Conservation (phyloP, 1,140 invertebrate species). For the Papilio aristodemus region DNA sequence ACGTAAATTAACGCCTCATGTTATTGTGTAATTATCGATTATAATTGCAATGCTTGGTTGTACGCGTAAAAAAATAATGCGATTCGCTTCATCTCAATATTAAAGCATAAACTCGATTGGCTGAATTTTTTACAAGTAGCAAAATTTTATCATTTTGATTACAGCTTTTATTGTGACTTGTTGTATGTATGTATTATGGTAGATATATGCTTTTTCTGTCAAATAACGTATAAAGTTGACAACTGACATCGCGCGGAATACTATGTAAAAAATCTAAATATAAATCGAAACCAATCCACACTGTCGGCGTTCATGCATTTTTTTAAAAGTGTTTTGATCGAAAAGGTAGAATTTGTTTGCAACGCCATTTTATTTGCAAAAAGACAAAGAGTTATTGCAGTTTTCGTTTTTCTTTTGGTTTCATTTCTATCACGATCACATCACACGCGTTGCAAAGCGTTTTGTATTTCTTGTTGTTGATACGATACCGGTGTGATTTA, state of each 20-base stretch:
- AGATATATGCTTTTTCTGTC: neutral
- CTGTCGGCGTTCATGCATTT: constrained; percentile 5
- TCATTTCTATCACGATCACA: constrained; percentile 31
- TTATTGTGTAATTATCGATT: no score
- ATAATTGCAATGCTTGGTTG: no score
- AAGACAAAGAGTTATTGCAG: constrained; percentile 20
- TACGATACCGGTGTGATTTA: neutral
- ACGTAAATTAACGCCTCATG: neutral
- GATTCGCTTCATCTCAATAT: no score
- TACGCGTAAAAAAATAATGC: no score
- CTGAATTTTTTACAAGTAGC: no score
- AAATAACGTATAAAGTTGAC: neutral
- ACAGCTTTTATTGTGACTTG: neutral
- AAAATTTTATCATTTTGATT: neutral
- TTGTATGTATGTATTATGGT: neutral
- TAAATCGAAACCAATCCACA: constrained; percentile 17
- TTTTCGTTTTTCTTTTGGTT: constrained; percentile 24
- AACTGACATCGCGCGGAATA: neutral
- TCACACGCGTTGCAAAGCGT: constrained; percentile 13
- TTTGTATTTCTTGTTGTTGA: constrained; percentile 8
- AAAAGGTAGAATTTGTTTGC: constrained; percentile 31
- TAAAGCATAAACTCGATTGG: no score
- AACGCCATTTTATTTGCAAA: constrained; percentile 25
- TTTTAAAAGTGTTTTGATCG: constrained; percentile 27
- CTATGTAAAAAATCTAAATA: constrained; percentile 15